These are phyloP conservation scores for Acrossocheilus fasciatus DNA, from an alignment of 2,797 vertebrate genomes.

Conservation along the genomic window DNA sequence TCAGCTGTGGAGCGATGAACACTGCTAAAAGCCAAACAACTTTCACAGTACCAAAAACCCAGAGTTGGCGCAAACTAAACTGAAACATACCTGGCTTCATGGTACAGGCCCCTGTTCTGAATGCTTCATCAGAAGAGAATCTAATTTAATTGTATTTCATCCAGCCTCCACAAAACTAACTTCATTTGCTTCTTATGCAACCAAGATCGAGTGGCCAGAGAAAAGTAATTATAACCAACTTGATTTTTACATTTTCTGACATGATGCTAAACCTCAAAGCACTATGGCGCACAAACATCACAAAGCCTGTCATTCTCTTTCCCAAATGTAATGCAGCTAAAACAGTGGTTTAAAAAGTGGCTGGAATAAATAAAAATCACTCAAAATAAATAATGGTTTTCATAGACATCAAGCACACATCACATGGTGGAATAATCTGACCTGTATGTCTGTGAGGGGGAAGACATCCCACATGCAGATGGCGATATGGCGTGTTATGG, in stretches of 20 bases:
- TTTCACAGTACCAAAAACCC: too few relatives aligned
- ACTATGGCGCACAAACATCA: not conserved
- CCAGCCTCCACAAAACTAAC: not conserved
- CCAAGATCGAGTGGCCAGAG: not conserved
- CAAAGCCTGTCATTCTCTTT: not conserved
- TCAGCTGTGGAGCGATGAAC: too few relatives aligned
- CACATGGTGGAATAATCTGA: not conserved
- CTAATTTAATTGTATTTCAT: not conserved
- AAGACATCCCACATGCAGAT: slow-evolving; percentile 34
- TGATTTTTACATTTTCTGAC: slow-evolving; percentile 3
- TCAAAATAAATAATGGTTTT: not conserved
- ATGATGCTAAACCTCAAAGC: not conserved
- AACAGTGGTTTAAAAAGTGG: not conserved
- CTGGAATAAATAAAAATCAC: not conserved
- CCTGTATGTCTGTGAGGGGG: slow-evolving; percentile 8
- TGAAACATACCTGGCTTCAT: too few relatives aligned
- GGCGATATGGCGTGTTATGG: not conserved
- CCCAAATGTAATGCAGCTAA: not conserved
- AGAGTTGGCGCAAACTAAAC: too few relatives aligned
- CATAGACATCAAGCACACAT: not conserved
- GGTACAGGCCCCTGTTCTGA: too few relatives aligned
- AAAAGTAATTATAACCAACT: not conserved
- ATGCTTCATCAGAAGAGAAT: not conserved
- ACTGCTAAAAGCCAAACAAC: too few relatives aligned
- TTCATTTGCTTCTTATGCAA: slow-evolving; percentile 14